Evolutionary conservation across 2,888 invertebrate genomes (phyloP), one percentile per base, ranked within the genome.

Genomic region (Calliopum simillimum): DNA sequence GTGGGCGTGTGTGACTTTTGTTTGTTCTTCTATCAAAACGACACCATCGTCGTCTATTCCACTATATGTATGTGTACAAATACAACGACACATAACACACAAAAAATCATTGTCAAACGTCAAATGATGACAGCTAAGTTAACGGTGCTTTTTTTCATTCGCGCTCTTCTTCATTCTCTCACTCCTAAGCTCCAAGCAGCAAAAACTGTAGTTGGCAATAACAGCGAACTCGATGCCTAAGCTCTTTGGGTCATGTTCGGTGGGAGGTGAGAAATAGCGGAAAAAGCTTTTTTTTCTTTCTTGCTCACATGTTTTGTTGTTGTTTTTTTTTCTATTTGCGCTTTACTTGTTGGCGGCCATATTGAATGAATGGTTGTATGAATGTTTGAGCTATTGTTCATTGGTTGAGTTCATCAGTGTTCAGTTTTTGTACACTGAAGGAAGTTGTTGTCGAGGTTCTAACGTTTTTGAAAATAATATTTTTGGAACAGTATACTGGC

Each of bases 81-180:
- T 14, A 8, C 23, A 56, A 56, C 14, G 6, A 6, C n/a, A 41
- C 41, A 41, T 49, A 51, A 51, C 64, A 63, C 21, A 25, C 14
- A 33, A 21, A 51, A 64, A 63, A 51, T 51, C 53, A 41, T 64
- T 64, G 64, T 64, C 64, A 51, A 64, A 25, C 53, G 64, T 64
- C 64, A 64, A 19, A 41, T 16, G 41, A 51, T 64, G 64, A 64
- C 49, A 64, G 53, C 53, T 16, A 41, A 51, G 51, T 41, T 61
- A 44, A 64, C 49, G 64, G 44, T 43, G 19, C n/a, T 19, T 11
- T 44, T n/a, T 51, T n/a, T 61, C 44, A 44, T 59, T 25, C n/a
- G 33, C 59, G 59, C 19, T 19, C 44, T 3, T 41, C 5, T 43
- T 6, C 16, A 8, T 59, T 41, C 59, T 59, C 8, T 25, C 33